A percentile compares a stretch with the other conserved stretches of the same genome.
phyloP scores from a whole-genome alignment of 1,140 invertebrate genomes.

The Pseudomyrmex concolor region DNA sequence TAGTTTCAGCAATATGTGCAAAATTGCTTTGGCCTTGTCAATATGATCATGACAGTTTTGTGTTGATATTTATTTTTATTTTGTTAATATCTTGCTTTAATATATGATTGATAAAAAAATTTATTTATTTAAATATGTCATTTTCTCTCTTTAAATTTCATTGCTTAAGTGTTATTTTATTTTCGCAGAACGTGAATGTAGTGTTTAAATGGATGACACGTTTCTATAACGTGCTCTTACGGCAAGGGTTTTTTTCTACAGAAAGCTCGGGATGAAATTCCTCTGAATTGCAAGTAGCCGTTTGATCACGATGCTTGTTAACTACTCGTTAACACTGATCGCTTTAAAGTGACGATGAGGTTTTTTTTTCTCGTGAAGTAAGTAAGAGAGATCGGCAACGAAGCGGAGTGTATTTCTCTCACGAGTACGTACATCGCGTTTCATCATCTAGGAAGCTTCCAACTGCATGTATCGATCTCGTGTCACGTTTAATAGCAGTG shows the following conservation, averaged over 20 bases:
- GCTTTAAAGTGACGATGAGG: slow-evolving; percentile 25
- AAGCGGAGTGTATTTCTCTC: not conserved
- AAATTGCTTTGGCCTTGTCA: too few relatives aligned
- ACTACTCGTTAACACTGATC: slow-evolving; percentile 33
- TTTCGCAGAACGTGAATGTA: too few relatives aligned
- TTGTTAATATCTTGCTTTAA: too few relatives aligned
- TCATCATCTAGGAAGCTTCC: slow-evolving; percentile 21
- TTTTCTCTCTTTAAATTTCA: too few relatives aligned
- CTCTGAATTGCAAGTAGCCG: not conserved
- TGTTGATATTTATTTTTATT: too few relatives aligned
- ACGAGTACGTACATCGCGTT: not conserved
- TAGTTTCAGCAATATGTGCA: too few relatives aligned
- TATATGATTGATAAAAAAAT: too few relatives aligned
- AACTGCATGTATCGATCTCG: slow-evolving; percentile 40
- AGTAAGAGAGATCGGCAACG: not conserved
- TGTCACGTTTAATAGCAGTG: slow-evolving; percentile 16
- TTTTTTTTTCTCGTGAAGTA: not conserved
- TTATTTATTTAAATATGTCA: too few relatives aligned
- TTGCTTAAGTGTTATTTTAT: too few relatives aligned
- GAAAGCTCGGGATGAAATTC: not conserved
- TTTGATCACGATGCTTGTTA: slow-evolving; percentile 39
- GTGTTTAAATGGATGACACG: not conserved
- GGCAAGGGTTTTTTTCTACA: not conserved
- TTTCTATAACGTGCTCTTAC: not conserved
- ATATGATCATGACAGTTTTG: too few relatives aligned